Evolutionary conservation across 2,888 invertebrate genomes (phyloP).

Genomic region (Poecilobothrus nobilitatus): DNA sequence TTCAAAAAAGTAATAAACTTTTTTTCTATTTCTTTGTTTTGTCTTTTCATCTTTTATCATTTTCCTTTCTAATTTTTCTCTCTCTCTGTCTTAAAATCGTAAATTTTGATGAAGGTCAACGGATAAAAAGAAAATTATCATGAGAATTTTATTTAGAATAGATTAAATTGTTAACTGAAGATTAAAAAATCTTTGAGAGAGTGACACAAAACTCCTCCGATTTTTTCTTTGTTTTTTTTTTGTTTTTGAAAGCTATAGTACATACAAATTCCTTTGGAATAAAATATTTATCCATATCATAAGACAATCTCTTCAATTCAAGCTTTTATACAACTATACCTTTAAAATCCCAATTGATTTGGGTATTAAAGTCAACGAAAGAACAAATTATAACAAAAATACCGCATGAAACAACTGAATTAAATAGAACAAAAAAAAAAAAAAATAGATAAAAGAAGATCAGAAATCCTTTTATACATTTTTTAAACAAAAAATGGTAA

Average conservation of each 20-base stretch:
- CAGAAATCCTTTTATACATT: too few relatives aligned
- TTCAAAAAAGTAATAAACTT: too few relatives aligned
- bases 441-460: background rate
- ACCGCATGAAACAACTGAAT: background rate
- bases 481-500: background rate
- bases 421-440: background rate
- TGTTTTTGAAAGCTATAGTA: background rate
- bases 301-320: too few relatives aligned
- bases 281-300: background rate
- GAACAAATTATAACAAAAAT: background rate
- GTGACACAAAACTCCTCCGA: background rate
- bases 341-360: constrained; percentile 2
- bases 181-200: too few relatives aligned
- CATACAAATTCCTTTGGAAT: background rate
- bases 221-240: background rate
- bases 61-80: too few relatives aligned
- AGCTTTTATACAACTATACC: background rate
- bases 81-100: too few relatives aligned
- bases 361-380: background rate
- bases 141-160: too few relatives aligned
- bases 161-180: too few relatives aligned
- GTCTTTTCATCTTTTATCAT: too few relatives aligned
- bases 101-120: too few relatives aligned
- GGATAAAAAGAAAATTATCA: too few relatives aligned
- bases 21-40: too few relatives aligned